These are phyloP conservation scores for Melanotaenia pygmaea DNA, from an alignment of 2,797 vertebrate genomes.

Conservation along the genomic window DNA sequence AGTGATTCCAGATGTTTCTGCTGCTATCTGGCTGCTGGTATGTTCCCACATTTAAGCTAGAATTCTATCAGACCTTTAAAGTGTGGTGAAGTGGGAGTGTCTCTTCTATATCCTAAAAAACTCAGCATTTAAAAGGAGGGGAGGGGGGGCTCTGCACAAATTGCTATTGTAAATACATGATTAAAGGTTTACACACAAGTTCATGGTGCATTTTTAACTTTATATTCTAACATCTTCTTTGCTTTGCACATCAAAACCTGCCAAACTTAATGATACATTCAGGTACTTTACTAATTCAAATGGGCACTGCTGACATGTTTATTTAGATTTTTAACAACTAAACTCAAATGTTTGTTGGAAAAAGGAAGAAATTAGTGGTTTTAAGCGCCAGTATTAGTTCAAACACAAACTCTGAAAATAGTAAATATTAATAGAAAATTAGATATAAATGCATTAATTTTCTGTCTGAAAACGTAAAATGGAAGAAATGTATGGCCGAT, in stretches of 20 bases:
- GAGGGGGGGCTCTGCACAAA: too few species aligned
- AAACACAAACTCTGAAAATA: background rate
- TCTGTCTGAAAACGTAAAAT: background rate
- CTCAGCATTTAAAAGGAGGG: background rate
- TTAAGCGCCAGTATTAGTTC: background rate
- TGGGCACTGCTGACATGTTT: background rate
- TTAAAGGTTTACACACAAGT: background rate
- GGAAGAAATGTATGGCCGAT: too few species aligned
- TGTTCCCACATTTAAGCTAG: background rate
- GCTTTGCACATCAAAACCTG: background rate
- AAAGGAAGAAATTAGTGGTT: background rate
- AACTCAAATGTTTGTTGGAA: too few species aligned
- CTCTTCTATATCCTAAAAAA: background rate
- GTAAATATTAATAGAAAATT: background rate
- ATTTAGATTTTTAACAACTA: too few species aligned
- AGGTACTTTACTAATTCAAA: background rate
- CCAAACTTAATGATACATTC: background rate
- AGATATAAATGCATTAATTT: background rate
- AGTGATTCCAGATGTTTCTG: conserved; percentile 15
- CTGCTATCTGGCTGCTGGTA: conserved; percentile 2
- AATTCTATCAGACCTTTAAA: background rate
- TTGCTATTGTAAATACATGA: background rate
- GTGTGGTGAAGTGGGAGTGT: background rate
- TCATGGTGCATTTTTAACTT: background rate
- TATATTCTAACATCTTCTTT: background rate